phyloP scores from a whole-genome alignment of 2,888 invertebrate species.

The Phlogophora meticulosa region DNA sequence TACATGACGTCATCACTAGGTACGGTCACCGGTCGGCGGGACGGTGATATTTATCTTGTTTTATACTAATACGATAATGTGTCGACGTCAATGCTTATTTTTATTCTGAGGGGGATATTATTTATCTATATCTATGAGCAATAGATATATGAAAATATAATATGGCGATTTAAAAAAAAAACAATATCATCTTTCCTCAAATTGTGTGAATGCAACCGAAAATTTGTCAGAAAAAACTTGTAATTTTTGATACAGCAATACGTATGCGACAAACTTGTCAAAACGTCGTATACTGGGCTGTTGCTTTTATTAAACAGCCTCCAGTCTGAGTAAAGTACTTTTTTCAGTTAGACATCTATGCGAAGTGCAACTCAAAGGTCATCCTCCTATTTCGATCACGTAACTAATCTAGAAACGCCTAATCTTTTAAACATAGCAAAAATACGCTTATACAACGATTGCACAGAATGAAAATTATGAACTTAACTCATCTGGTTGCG shows the following conservation, averaged over 20 bases:
- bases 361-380: constrained; percentile 4
- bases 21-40: constrained; percentile 8
- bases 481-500: too few relatives aligned
- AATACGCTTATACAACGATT: not conserved
- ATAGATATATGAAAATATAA: too few relatives aligned
- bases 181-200: not conserved
- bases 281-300: too few relatives aligned
- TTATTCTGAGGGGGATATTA: not conserved
- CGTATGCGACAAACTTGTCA: too few relatives aligned
- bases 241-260: too few relatives aligned
- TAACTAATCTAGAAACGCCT: constrained; percentile 21
- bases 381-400: not conserved
- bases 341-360: not conserved
- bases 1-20: constrained; percentile 60
- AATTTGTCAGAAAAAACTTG: too few relatives aligned
- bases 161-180: not conserved
- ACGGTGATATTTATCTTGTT: constrained; percentile 32
- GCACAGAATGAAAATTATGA: too few relatives aligned
- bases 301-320: too few relatives aligned
- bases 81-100: constrained; percentile 8
- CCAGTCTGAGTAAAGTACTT: not conserved
- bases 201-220: too few relatives aligned
- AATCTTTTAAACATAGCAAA: constrained; percentile 18
- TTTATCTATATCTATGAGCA: too few relatives aligned
- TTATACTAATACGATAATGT: constrained; percentile 27